Percentiles rank a stretch among this genome's conserved stretches.
Conservation (phyloP, 2,888 invertebrate species). For the Clitarchus hookeri region DNA sequence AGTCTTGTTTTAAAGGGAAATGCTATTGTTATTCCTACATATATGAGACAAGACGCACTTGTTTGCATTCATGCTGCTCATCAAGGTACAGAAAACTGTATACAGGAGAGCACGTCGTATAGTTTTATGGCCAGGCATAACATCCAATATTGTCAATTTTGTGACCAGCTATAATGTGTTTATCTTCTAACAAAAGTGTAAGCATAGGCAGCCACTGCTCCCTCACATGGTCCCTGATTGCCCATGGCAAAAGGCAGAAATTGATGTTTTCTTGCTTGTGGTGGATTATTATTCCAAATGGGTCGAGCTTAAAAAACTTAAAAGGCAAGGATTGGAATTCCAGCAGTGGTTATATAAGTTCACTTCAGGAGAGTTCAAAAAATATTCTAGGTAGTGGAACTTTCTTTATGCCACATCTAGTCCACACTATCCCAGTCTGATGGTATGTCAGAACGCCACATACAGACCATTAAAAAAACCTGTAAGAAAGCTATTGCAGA, state of each 20-base stretch:
- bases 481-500: background rate
- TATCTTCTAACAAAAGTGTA: background rate
- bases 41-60: background rate
- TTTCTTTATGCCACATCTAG: background rate
- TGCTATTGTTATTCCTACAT: background rate
- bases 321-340: background rate
- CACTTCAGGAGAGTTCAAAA: background rate
- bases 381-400: background rate
- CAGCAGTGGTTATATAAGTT: background rate
- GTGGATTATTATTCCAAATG: background rate
- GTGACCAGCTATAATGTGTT: background rate
- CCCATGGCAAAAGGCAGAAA: background rate
- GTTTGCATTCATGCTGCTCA: background rate
- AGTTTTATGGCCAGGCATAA: background rate
- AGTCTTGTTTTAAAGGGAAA: background rate
- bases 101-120: background rate
- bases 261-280: background rate
- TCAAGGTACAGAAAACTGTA: background rate
- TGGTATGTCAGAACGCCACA: background rate
- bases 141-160: background rate
- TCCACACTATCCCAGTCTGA: background rate
- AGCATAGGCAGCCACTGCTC: background rate
- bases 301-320: background rate
- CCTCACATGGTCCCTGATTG: background rate
- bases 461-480: background rate